phyloP scores from a whole-genome alignment of 92 coral and sea anemone genomes.

The Chrysogorgia sp. region DNA sequence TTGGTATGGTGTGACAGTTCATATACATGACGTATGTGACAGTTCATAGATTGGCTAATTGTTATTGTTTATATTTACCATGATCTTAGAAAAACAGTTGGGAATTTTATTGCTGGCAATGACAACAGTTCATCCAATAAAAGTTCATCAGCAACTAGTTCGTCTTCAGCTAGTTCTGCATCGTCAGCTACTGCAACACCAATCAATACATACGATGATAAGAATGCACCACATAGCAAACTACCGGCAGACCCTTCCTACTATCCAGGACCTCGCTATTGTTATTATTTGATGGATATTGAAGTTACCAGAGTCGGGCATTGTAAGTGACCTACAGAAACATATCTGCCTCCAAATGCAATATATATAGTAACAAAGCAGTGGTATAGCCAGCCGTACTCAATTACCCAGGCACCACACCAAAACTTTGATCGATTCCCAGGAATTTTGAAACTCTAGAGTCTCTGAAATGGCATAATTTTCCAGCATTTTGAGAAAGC shows the following conservation, averaged over 20 bases:
- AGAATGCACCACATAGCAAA: constrained; percentile 73
- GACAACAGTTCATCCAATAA: constrained; percentile 54
- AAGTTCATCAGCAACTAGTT: constrained; percentile 46
- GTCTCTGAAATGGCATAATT: too few relatives aligned
- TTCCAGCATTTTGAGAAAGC: too few relatives aligned
- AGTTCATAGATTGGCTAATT: not conserved
- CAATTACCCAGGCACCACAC: too few relatives aligned
- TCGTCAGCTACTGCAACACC: not conserved
- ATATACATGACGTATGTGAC: not conserved
- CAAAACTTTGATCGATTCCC: too few relatives aligned
- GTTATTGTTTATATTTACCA: not conserved
- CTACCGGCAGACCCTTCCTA: constrained; percentile 76
- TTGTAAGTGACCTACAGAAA: constrained; percentile 50
- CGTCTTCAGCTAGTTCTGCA: constrained; percentile 39
- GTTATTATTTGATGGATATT: constrained; percentile 68
- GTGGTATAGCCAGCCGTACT: too few relatives aligned
- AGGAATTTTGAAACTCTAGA: too few relatives aligned
- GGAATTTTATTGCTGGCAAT: constrained; percentile 93
- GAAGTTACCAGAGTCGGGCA: constrained; percentile 85
- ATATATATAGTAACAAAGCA: not conserved
- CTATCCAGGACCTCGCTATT: constrained; percentile 73
- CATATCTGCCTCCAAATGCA: too few relatives aligned
- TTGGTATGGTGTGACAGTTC: too few relatives aligned
- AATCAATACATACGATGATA: constrained; percentile 22
- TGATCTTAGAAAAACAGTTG: constrained; percentile 82